These are phyloP conservation scores for Drosophila sordidula DNA, from an alignment of 2,888 invertebrate genomes.

Conservation along the genomic window DNA sequence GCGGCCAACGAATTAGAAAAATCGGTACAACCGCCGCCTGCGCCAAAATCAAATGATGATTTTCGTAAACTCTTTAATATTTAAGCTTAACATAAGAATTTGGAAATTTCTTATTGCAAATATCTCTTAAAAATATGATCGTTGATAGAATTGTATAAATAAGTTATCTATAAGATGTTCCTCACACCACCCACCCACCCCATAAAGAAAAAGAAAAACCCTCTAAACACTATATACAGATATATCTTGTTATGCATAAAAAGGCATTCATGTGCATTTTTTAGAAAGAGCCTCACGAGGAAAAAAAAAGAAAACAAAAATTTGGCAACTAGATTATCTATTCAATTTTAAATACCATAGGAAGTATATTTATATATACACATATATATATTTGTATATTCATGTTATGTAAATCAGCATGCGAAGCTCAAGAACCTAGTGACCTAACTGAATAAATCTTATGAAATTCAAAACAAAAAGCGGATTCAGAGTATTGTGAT, in stretches of 20 bases:
- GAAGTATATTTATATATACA: neutral
- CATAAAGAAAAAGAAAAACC: neutral
- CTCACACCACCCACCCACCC: neutral
- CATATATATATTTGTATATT: constrained; percentile 9
- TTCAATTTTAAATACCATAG: neutral
- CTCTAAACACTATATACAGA: too few relatives aligned
- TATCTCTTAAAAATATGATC: constrained; percentile 6
- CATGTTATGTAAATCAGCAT: constrained; percentile 12
- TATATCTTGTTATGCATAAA: constrained; percentile 1
- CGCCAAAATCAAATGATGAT: constrained; percentile 81
- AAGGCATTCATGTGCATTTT: neutral
- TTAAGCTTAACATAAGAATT: constrained; percentile 17
- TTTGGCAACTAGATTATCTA: constrained; percentile 5
- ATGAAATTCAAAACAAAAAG: constrained; percentile 1
- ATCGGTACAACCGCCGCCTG: constrained; percentile 13
- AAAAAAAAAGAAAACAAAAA: neutral
- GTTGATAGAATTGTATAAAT: constrained; percentile 3
- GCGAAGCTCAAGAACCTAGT: constrained; percentile 17
- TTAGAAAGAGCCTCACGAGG: neutral
- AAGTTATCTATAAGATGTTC: constrained; percentile 21
- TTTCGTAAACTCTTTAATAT: constrained; percentile 81
- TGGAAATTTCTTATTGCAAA: constrained; percentile 2
- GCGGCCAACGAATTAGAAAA: neutral
- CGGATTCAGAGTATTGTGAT: too few relatives aligned
- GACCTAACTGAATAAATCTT: constrained; percentile 40